These are phyloP conservation scores for Onychostoma macrolepis DNA, from an alignment of 2,113 vertebrate genomes.

Conservation along the genomic window DNA sequence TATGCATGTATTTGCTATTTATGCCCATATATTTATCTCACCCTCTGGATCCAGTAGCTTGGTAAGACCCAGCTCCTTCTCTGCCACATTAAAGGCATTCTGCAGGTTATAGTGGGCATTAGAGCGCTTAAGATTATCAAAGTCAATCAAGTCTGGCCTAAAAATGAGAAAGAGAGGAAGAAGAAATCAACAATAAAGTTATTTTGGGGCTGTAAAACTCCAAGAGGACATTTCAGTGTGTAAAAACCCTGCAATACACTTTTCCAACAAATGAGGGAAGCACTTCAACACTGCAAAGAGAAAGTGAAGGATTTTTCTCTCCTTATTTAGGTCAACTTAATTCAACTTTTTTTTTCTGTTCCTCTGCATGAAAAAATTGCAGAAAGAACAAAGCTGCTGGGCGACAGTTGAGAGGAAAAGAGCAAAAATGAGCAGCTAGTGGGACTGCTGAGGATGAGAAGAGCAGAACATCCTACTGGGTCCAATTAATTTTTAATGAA, in stretches of 20 bases:
- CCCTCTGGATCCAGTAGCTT: conserved; percentile 94
- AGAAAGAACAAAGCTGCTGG: not conserved
- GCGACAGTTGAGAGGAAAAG: not conserved
- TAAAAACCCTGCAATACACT: conserved; percentile 21
- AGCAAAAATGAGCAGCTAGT: conserved; percentile 4
- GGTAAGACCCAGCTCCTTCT: conserved; percentile 90
- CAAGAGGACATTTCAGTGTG: not conserved
- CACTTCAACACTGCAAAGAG: not conserved
- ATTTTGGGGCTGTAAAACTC: not conserved
- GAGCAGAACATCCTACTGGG: not conserved
- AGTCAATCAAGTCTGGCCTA: conserved; percentile 90
- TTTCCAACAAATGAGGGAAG: conserved; percentile 6
- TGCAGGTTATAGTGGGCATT: conserved; percentile 94
- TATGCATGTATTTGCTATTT: conserved; percentile 12
- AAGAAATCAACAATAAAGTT: not conserved
- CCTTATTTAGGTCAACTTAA: conserved; percentile 74
- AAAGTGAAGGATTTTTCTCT: conserved; percentile 42
- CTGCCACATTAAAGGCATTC: conserved; percentile 91
- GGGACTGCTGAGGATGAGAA: not conserved
- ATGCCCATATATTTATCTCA: conserved; percentile 59
- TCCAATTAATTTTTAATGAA: not conserved
- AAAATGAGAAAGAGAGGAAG: not conserved
- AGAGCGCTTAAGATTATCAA: conserved; percentile 88
- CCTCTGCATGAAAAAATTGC: conserved; percentile 25
- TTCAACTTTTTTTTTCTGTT: conserved; percentile 58